Evolutionary conservation across 2,113 vertebrate species (phyloP).

Genomic region (Tichodroma muraria): DNA sequence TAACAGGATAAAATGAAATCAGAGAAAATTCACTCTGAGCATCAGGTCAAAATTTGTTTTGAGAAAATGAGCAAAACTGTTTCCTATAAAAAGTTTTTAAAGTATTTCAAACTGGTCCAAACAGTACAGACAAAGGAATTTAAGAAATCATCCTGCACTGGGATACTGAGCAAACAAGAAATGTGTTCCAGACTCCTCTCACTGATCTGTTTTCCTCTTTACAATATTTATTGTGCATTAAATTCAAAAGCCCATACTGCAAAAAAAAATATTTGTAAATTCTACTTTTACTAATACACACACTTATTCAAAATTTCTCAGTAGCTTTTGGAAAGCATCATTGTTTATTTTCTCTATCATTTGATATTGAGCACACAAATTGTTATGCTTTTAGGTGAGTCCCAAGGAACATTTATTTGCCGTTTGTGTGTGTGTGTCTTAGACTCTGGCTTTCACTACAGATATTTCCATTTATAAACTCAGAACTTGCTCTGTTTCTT

Average conservation of each 20-base stretch:
- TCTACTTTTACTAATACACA: not conserved
- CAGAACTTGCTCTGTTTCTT: not conserved
- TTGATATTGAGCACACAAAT: not conserved
- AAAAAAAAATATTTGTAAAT: not conserved
- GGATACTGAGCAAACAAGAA: not conserved
- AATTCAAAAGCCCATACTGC: not conserved
- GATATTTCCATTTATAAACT: not conserved
- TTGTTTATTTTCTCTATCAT: not conserved
- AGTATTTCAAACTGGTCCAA: not conserved
- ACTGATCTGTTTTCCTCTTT: not conserved
- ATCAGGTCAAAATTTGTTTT: not conserved
- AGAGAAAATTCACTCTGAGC: not conserved
- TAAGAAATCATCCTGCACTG: not conserved
- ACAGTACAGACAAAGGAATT: not conserved
- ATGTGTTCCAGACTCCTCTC: not conserved
- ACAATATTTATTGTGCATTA: not conserved
- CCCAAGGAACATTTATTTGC: not conserved
- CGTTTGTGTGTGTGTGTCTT: not conserved
- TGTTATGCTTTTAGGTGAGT: not conserved
- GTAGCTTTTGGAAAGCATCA: not conserved
- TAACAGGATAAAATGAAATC: not conserved
- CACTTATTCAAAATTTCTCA: not conserved
- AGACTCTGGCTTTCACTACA: not conserved
- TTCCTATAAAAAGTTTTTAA: not conserved
- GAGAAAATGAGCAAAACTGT: not conserved